These are phyloP conservation scores for Lochmaea crataegi DNA, from an alignment of 2,888 invertebrate species.

Conservation along the genomic window DNA sequence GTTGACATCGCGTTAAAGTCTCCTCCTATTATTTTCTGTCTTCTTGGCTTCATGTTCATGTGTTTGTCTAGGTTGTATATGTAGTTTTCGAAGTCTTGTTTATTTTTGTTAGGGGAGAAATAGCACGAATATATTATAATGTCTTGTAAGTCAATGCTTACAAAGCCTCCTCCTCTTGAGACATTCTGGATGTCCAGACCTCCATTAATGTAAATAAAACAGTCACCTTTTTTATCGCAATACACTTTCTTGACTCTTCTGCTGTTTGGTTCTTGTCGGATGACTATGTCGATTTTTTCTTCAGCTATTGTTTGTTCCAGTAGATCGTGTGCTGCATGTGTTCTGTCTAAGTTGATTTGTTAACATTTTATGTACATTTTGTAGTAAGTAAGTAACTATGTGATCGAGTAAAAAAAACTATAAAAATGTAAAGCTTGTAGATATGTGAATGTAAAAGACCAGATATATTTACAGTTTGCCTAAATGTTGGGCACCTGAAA, in stretches of 20 bases:
- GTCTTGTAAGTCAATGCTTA: conserved; percentile 18
- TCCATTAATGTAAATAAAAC: conserved; percentile 8
- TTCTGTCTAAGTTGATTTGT: conserved; percentile 38
- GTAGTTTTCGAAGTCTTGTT: conserved; percentile 33
- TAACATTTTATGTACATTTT: conserved; percentile 18
- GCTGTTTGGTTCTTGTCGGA: conserved; percentile 39
- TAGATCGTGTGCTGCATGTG: conserved; percentile 29
- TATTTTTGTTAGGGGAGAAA: conserved; percentile 36
- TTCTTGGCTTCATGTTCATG: conserved; percentile 9
- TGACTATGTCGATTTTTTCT: conserved; percentile 28
- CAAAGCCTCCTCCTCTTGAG: conserved; percentile 13
- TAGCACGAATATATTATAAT: conserved; percentile 27
- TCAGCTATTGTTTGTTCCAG: conserved; percentile 19
- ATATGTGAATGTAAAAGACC: too few relatives aligned
- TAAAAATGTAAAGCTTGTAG: too few relatives aligned
- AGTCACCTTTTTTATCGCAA: conserved; percentile 21
- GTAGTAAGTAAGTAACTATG: too few relatives aligned
- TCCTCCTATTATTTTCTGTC: conserved; percentile 19
- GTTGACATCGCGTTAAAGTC: background rate
- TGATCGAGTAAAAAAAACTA: too few relatives aligned
- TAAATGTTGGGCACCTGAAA: too few relatives aligned
- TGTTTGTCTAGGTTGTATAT: conserved; percentile 28
- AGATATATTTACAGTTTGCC: too few relatives aligned
- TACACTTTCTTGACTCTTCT: conserved; percentile 4
- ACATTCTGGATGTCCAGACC: conserved; percentile 1